Conservation (phyloP, 2,888 invertebrate species). For the Cremastinae sp. region DNA sequence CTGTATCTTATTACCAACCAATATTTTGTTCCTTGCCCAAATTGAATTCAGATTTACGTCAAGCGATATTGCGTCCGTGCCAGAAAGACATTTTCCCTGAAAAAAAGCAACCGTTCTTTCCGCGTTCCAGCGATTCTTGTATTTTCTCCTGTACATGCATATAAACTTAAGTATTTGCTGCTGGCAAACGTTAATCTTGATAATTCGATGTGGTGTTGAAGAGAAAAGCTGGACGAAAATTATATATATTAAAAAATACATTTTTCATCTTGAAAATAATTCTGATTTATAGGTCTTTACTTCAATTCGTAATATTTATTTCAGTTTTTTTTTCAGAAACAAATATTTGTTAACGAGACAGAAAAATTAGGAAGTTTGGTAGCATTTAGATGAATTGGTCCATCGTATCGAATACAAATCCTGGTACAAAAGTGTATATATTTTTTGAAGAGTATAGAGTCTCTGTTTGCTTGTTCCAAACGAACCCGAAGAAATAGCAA, state of each 20-base stretch:
- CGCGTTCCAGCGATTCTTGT: constrained; percentile 3
- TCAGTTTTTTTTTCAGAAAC: neutral
- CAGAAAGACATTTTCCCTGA: constrained; percentile 21
- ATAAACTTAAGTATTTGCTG: constrained; percentile 7
- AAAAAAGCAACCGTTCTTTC: neutral
- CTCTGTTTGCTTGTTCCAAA: too few species aligned
- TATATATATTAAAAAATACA: too few species aligned
- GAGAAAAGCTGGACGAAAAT: constrained; percentile 1
- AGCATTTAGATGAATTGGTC: too few species aligned
- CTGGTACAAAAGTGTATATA: too few species aligned
- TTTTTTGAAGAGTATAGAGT: too few species aligned
- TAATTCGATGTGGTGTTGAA: constrained; percentile 7
- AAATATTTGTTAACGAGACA: neutral
- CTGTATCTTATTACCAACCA: constrained; percentile 47
- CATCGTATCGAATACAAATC: too few species aligned
- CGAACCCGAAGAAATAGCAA: too few species aligned
- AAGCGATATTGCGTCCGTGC: constrained; percentile 49
- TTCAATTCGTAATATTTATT: neutral
- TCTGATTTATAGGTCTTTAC: neutral
- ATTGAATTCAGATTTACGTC: constrained; percentile 77
- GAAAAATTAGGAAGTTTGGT: too few species aligned
- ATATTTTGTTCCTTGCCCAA: constrained; percentile 68
- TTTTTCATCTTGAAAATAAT: neutral
- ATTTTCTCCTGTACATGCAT: neutral
- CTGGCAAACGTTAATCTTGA: constrained; percentile 52